Base-by-base conservation (phyloP, 2,888 invertebrate species). In the Cerceris rybyensis region DNA sequence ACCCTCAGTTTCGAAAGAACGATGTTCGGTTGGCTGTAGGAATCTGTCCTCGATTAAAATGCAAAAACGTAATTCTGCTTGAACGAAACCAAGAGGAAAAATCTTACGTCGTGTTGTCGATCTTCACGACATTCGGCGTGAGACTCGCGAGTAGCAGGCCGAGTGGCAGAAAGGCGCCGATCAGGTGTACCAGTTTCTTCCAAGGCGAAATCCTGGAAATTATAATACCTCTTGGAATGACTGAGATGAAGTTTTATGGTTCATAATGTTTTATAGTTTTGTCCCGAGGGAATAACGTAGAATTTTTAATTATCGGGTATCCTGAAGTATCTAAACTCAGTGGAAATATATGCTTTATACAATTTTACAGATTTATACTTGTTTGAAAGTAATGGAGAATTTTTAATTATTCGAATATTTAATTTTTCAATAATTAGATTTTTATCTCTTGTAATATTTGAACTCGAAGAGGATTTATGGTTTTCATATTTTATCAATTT, bases 141-240 rank as follows among this genome's bases (percentile, higher is more conserved):
- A 96, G 93, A 0, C 96, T 95, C 0, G 96, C 96, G 65, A 96
- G 93, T 77, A 96, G 93, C 63, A 96, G 92, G 0, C 96, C 96
- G 63, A 96, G 94, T 0, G 96, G 96, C 66, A 96, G 93, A 86
- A 96, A 93, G 0, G 96, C 94, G 0, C 96, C 95, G 86, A 96
- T 92, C 83, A 96, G 91, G 72, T 94, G 95, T 11, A 96, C 91
- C 52, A 96, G 93, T 82, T 94, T 94, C 89, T 94, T 94, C 95
- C 95, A 95, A 0, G 95, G 94, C 41, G 90, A 90, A 42, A 88
- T 57, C 65, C 91, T 91, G 77, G n/a, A 50, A 78, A 77, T 7
- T 46, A 46, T 46, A 2, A 46, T 11, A 11, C 8, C 8, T 11
- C 9, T 11, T 46, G 13, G 9, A 46, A 46, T 46, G 46, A 1